A percentile compares a stretch with the other conserved stretches of the same genome.
Evolutionary conservation across 1,140 invertebrate genomes (phyloP).

Genomic region (Cyclargus thomasi): DNA sequence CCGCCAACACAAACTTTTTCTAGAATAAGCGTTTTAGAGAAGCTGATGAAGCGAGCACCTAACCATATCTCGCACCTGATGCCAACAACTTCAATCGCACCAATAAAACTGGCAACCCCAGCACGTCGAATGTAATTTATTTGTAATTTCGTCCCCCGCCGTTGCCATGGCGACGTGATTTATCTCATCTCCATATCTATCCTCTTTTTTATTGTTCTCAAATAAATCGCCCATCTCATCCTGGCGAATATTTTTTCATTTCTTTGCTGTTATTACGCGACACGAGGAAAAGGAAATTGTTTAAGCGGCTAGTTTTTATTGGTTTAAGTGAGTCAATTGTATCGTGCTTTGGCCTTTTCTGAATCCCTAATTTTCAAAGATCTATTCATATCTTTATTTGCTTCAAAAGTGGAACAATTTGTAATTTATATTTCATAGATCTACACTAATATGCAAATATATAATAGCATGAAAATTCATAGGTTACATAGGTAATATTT

Average conservation of each 20-base stretch:
- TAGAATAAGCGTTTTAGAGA: conserved; percentile 19
- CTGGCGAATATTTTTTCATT: conserved; percentile 1
- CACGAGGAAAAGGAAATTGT: neutral
- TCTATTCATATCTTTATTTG: too few relatives aligned
- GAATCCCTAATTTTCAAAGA: too few relatives aligned
- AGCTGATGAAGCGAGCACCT: conserved; percentile 37
- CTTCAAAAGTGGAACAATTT: too few relatives aligned
- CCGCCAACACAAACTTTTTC: neutral
- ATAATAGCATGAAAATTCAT: too few relatives aligned
- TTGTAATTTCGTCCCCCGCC: conserved; percentile 48
- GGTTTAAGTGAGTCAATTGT: neutral
- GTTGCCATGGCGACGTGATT: conserved; percentile 44
- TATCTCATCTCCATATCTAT: conserved; percentile 33
- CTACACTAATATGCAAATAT: too few relatives aligned
- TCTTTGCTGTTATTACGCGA: conserved; percentile 2
- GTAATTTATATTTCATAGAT: too few relatives aligned
- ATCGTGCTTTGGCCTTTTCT: neutral
- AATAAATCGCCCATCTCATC: conserved; percentile 14
- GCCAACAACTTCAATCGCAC: conserved; percentile 36
- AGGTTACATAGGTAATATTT: too few relatives aligned
- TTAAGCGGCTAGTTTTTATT: neutral
- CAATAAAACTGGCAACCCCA: conserved; percentile 42
- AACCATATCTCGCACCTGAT: conserved; percentile 52
- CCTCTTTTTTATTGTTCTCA: conserved; percentile 35
- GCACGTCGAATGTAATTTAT: conserved; percentile 55